Conservation (phyloP, 2,888 invertebrate genomes). For the Balanococcus diminutus region DNA sequence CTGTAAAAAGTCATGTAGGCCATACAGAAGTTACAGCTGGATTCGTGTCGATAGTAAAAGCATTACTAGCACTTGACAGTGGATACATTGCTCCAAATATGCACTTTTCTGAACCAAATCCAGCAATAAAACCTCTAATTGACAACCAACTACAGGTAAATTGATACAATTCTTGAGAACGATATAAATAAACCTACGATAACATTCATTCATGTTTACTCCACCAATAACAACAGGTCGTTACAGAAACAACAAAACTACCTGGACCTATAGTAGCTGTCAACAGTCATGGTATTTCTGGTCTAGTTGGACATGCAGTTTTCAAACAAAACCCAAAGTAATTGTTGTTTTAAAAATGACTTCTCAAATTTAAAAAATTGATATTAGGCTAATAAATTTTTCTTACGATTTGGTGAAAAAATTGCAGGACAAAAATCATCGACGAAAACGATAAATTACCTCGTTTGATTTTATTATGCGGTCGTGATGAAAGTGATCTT, state of each 20-base stretch:
- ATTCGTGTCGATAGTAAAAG: slow-evolving; percentile 64
- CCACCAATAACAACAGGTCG: slow-evolving; percentile 57
- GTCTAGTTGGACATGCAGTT: slow-evolving; percentile 55
- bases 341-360: background rate
- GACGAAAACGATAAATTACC: slow-evolving; percentile 54
- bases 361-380: background rate
- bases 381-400: no score
- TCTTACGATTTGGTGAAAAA: background rate
- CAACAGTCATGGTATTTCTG: slow-evolving; percentile 56
- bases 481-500: slow-evolving; percentile 56
- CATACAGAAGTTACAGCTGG: slow-evolving; percentile 66
- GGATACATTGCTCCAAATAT: slow-evolving; percentile 60
- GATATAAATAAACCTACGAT: no score
- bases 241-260: slow-evolving; percentile 58
- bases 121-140: slow-evolving; percentile 58
- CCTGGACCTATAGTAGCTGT: slow-evolving; percentile 66
- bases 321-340: slow-evolving; percentile 56
- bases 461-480: slow-evolving; percentile 58
- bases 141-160: slow-evolving; percentile 59
- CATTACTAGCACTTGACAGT: slow-evolving; percentile 58
- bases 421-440: background rate
- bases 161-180: no score
- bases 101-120: slow-evolving; percentile 59
- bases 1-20: slow-evolving; percentile 69
- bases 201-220: background rate